A percentile compares a stretch with the other conserved stretches of the same genome.
Evolutionary conservation across 2,797 vertebrate species (phyloP).

Genomic region (Eleutherodactylus coqui): DNA sequence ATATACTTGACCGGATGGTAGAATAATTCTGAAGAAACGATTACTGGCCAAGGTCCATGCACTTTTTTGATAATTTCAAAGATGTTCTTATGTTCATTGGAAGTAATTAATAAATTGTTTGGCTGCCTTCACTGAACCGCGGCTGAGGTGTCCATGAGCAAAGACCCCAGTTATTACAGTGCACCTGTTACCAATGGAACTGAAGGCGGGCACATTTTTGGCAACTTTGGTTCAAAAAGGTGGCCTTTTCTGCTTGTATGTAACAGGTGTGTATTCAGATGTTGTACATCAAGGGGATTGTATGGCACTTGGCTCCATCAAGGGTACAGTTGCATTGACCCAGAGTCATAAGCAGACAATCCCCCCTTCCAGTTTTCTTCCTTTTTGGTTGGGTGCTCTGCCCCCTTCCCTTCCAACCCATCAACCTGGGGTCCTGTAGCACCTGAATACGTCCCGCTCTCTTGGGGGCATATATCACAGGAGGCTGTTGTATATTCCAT

Average conservation of each 20-base stretch:
- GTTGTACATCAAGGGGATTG: neutral
- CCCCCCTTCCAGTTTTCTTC: no score
- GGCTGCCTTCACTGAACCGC: neutral
- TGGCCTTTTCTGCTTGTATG: neutral
- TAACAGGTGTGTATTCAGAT: neutral
- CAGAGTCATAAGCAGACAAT: no score
- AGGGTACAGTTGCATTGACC: neutral
- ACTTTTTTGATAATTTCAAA: neutral
- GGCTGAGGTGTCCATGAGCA: neutral
- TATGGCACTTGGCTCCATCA: neutral
- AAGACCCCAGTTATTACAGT: neutral
- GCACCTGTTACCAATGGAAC: neutral
- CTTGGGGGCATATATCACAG: neutral
- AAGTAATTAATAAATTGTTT: neutral
- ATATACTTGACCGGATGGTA: neutral
- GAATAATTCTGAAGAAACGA: neutral
- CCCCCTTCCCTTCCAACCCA: no score
- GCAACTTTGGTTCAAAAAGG: neutral
- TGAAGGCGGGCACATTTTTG: neutral
- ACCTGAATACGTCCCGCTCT: neutral
- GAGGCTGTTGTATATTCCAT: slow-evolving; percentile 29
- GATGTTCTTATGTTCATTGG: neutral
- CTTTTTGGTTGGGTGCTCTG: neutral
- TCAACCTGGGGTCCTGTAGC: neutral
- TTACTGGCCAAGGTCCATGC: neutral